Evolutionary conservation across 2,113 vertebrate genomes (phyloP).

Genomic region (Spermophilus dauricus): DNA sequence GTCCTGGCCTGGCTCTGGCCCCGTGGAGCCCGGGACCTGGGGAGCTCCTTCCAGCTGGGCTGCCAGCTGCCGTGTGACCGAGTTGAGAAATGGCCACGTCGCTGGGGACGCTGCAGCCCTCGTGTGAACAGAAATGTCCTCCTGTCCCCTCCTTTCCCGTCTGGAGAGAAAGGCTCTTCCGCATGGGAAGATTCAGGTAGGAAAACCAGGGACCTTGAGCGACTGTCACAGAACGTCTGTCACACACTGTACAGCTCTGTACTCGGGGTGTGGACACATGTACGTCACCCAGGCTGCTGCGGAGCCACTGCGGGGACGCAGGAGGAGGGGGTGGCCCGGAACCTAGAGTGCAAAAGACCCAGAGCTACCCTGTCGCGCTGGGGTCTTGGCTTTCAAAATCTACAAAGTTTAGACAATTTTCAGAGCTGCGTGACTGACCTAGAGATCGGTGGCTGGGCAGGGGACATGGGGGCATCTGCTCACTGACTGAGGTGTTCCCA

Average conservation of each 20-base stretch:
- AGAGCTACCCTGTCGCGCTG: not conserved
- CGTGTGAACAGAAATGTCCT: no score
- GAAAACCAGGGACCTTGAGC: not conserved
- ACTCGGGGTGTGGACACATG: constrained; percentile 86
- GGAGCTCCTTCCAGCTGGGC: constrained; percentile 52
- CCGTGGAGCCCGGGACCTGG: not conserved
- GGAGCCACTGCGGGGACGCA: constrained; percentile 69
- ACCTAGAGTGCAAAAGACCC: constrained; percentile 41
- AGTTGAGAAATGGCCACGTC: not conserved
- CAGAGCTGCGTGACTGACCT: not conserved
- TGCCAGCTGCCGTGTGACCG: not conserved
- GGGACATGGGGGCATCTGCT: not conserved
- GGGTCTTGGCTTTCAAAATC: constrained; percentile 16
- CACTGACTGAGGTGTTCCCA: not conserved
- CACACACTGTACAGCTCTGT: constrained; percentile 66
- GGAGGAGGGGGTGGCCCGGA: not conserved
- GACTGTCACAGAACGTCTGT: no score
- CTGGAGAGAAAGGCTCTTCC: not conserved
- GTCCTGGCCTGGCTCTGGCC: no score
- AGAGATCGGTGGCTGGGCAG: not conserved
- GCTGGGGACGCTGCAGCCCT: no score
- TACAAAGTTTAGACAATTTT: constrained; percentile 37
- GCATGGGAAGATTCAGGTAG: constrained; percentile 53
- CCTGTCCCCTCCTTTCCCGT: no score
- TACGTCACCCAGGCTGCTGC: no score